A percentile compares a stretch with the other conserved stretches of the same genome.
Conservation (phyloP, 2,113 vertebrate species). For the Cryptotis parvus region DNA sequence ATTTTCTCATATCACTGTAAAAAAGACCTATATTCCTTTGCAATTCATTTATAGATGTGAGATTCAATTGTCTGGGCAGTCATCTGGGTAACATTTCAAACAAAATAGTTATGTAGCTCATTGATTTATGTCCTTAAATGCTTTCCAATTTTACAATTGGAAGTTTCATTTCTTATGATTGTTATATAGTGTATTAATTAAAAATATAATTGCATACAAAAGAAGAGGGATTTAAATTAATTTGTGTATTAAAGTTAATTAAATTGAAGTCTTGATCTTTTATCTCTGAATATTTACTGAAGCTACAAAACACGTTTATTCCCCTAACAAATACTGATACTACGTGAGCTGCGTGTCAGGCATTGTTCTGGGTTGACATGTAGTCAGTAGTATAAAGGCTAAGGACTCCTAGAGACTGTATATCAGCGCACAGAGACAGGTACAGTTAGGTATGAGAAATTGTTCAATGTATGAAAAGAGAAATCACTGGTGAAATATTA, state of each 20-base stretch:
- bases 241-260: slow-evolving; percentile 38
- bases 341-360: not conserved
- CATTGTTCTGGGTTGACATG: not conserved
- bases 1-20: not conserved
- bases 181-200: not conserved
- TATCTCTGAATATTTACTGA: not conserved
- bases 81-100: slow-evolving; percentile 36
- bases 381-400: not conserved
- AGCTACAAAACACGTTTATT: not conserved
- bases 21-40: not conserved
- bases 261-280: slow-evolving; percentile 19
- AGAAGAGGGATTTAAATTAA: slow-evolving; percentile 2
- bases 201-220: not conserved
- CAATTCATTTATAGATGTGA: not conserved
- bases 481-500: no score
- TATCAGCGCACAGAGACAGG: not conserved
- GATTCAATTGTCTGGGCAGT: slow-evolving; percentile 5
- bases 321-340: not conserved
- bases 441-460: no score
- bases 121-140: slow-evolving; percentile 43
- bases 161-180: not conserved
- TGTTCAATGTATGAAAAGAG: no score
- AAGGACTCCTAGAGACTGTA: not conserved
- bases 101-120: not conserved
- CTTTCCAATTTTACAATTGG: slow-evolving; percentile 31